Conservation (phyloP, 2,888 invertebrate genomes). For the Drosophila anomalata region DNA sequence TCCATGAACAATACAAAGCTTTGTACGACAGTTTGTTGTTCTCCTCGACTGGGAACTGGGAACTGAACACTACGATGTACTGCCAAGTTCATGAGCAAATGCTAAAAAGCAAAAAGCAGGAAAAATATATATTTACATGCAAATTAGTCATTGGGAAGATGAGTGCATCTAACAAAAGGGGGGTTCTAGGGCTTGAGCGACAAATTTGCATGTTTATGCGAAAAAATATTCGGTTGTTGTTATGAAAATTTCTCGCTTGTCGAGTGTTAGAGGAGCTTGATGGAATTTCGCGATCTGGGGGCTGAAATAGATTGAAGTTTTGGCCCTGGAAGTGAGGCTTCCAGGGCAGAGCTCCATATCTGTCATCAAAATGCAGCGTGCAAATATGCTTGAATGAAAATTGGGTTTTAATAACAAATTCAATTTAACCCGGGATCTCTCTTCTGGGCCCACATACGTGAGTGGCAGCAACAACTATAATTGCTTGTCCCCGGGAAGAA, state of each 20-base stretch:
- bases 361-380: conserved; percentile 20
- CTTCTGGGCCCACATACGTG: conserved; percentile 59
- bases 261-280: conserved; percentile 10
- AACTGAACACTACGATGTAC: conserved; percentile 8
- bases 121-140: conserved; percentile 67
- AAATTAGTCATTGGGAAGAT: conserved; percentile 69
- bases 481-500: conserved; percentile 31
- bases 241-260: conserved; percentile 54
- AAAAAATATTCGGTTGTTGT: conserved; percentile 62
- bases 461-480: conserved; percentile 18
- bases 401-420: conserved; percentile 74
- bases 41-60: conserved; percentile 31
- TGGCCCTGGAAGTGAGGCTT: conserved; percentile 16
- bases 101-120: conserved; percentile 26
- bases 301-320: conserved; percentile 33
- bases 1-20: conserved; percentile 33
- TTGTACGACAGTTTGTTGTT: conserved; percentile 36
- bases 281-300: conserved; percentile 57
- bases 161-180: conserved; percentile 19
- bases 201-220: conserved; percentile 78
- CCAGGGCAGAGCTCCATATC: conserved; percentile 7
- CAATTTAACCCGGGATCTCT: conserved; percentile 71
- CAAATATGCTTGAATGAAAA: conserved; percentile 50
- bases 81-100: conserved; percentile 70
- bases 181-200: conserved; percentile 45